Evolutionary conservation across 1,140 invertebrate species (phyloP).

Genomic region (Dermatophagoides farinae): DNA sequence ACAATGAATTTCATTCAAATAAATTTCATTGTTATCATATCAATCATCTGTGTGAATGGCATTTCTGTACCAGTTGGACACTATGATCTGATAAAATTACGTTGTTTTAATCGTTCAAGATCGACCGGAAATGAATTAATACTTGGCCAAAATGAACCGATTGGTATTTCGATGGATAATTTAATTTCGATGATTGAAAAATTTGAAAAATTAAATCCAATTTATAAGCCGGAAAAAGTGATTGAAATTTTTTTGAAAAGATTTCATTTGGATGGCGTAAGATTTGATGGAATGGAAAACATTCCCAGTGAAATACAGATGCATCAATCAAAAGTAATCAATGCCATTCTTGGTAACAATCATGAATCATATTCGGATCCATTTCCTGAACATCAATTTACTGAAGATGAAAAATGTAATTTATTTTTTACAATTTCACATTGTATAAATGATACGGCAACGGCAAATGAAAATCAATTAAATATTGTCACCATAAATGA

Average conservation of each 20-base stretch:
- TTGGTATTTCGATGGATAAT: slow-evolving; percentile 9
- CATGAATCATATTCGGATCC: neutral
- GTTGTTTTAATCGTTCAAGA: slow-evolving; percentile 7
- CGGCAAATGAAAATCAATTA: neutral
- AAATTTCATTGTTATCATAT: neutral
- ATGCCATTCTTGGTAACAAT: neutral
- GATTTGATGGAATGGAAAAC: neutral
- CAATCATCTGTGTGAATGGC: too few species aligned
- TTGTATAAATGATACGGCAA: slow-evolving; percentile 2
- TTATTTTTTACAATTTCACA: slow-evolving; percentile 10
- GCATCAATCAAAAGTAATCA: neutral
- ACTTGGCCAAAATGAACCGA: slow-evolving; percentile 5
- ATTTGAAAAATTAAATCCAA: slow-evolving; percentile 3
- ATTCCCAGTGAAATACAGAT: neutral
- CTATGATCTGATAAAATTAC: neutral
- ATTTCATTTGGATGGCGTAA: slow-evolving; percentile 8
- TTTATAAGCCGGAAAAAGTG: neutral
- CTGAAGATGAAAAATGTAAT: slow-evolving; percentile 12
- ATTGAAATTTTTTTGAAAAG: neutral
- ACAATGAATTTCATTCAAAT: too few species aligned
- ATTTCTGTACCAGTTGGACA: neutral
- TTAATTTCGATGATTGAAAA: slow-evolving; percentile 8
- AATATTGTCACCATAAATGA: neutral
- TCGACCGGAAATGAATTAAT: neutral
- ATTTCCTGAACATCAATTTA: slow-evolving; percentile 9